Evolutionary conservation across 2,888 invertebrate species (phyloP).

Genomic region (Apamea anceps): DNA sequence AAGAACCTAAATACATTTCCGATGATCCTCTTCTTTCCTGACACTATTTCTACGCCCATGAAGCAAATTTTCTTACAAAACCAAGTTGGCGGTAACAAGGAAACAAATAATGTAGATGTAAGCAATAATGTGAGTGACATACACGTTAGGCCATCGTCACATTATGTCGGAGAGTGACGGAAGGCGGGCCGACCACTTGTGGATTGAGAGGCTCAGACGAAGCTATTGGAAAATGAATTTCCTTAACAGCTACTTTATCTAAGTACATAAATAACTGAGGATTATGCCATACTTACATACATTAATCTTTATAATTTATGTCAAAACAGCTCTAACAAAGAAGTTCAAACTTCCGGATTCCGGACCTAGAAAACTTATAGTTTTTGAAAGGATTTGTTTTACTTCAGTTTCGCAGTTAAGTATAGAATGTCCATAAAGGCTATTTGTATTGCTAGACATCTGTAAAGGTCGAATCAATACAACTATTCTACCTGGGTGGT

Average conservation of each 20-base stretch:
- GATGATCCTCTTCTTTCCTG: not conserved
- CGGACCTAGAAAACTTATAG: not conserved
- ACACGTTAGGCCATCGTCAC: slow-evolving; percentile 63
- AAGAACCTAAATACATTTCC: not conserved
- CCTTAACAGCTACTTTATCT: slow-evolving; percentile 41
- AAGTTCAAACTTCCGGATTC: not conserved
- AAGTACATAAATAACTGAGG: not conserved
- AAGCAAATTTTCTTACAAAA: not conserved
- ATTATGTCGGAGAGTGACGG: slow-evolving; percentile 71
- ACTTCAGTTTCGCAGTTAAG: not conserved
- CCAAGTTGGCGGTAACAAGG: not conserved
- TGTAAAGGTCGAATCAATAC: slow-evolving; percentile 35
- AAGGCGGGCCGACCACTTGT: slow-evolving; percentile 88
- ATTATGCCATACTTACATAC: not conserved
- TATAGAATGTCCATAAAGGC: not conserved
- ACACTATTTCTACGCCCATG: not conserved
- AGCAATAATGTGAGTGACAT: slow-evolving; percentile 49
- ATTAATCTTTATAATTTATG: not conserved
- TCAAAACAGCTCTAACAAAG: not conserved
- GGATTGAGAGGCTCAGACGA: slow-evolving; percentile 79
- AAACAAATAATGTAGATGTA: slow-evolving; percentile 27
- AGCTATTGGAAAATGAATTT: slow-evolving; percentile 79
- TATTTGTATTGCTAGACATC: slow-evolving; percentile 10
- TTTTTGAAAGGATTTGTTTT: not conserved
- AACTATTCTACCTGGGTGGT: slow-evolving; percentile 28